These are phyloP conservation scores for Cassiopea andromeda DNA, from an alignment of 30 jellyfish, hydroid and myxozoan species.

Conservation along the genomic window DNA sequence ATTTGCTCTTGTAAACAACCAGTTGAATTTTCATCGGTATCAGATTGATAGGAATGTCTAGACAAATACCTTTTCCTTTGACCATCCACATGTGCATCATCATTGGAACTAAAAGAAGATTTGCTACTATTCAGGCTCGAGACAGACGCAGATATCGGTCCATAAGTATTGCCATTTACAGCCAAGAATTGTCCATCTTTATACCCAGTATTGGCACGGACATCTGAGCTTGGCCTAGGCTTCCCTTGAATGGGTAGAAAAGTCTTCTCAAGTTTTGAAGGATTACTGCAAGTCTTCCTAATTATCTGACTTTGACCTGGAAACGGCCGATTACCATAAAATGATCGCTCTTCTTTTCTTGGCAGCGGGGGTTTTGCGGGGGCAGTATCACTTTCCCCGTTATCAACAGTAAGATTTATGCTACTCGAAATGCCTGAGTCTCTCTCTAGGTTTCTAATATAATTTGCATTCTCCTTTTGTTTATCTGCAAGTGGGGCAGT, in stretches of 20 bases:
- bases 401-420: slow-evolving; percentile 23
- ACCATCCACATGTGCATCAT: slow-evolving; percentile 30
- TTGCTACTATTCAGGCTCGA: slow-evolving; percentile 81
- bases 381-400: slow-evolving; percentile 50
- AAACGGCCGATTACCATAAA: slow-evolving; percentile 89
- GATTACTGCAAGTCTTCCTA: slow-evolving; percentile 92
- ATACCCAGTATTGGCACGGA: slow-evolving; percentile 22
- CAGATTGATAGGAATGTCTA: slow-evolving; percentile 29
- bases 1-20: slow-evolving; percentile 68
- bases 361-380: slow-evolving; percentile 99
- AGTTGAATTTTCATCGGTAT: slow-evolving; percentile 19
- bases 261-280: slow-evolving; percentile 61
- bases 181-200: slow-evolving; percentile 56
- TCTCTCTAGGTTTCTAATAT: slow-evolving; percentile 41
- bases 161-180: not conserved
- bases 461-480: not conserved
- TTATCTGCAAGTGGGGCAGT: slow-evolving; percentile 22
- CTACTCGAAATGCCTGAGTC: slow-evolving; percentile 85
- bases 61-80: slow-evolving; percentile 61
- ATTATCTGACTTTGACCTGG: slow-evolving; percentile 63
- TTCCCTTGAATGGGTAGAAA: slow-evolving; percentile 65
- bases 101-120: slow-evolving; percentile 82
- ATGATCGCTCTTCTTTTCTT: slow-evolving; percentile 83
- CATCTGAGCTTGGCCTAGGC: slow-evolving; percentile 79
- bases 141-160: slow-evolving; percentile 42